Conservation (phyloP, 1,140 invertebrate species). For the Drosophila nigromelanica region DNA sequence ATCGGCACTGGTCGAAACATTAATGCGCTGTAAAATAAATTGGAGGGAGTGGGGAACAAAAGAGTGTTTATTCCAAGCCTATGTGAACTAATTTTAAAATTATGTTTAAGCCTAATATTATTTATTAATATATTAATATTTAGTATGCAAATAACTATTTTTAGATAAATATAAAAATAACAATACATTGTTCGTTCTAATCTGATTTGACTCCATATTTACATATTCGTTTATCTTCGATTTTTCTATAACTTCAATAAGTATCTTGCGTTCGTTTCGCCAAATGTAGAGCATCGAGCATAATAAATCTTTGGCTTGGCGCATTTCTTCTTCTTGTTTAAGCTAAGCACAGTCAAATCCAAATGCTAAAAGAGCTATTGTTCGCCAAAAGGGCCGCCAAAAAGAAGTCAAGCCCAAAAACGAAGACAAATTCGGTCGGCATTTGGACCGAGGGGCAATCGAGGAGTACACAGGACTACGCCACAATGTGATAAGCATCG, state of each 20-base stretch:
- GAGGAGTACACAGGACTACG: background rate
- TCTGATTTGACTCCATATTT: too few relatives aligned
- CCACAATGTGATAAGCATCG: constrained; percentile 64
- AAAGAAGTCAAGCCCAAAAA: constrained; percentile 19
- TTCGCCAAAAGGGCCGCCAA: constrained; percentile 58
- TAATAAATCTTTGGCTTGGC: constrained; percentile 65
- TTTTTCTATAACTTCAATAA: background rate
- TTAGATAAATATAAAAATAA: too few relatives aligned
- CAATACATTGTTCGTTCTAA: too few relatives aligned
- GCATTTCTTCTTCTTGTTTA: constrained; percentile 32
- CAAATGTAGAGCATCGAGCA: constrained; percentile 52
- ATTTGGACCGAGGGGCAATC: constrained; percentile 2
- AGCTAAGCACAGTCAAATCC: constrained; percentile 63
- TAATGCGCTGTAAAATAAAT: constrained; percentile 21
- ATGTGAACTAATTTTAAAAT: too few relatives aligned
- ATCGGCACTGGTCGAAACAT: constrained; percentile 5
- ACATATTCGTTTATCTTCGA: too few relatives aligned
- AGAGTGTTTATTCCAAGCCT: too few relatives aligned
- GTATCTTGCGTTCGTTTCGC: background rate
- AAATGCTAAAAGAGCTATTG: constrained; percentile 65
- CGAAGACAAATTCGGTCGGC: constrained; percentile 64
- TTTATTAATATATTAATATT: too few relatives aligned
- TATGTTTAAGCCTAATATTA: too few relatives aligned
- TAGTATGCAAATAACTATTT: too few relatives aligned
- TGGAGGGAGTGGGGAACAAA: background rate